These are phyloP conservation scores for Epinotia nisella DNA, from an alignment of 2,888 invertebrate genomes.

Conservation along the genomic window DNA sequence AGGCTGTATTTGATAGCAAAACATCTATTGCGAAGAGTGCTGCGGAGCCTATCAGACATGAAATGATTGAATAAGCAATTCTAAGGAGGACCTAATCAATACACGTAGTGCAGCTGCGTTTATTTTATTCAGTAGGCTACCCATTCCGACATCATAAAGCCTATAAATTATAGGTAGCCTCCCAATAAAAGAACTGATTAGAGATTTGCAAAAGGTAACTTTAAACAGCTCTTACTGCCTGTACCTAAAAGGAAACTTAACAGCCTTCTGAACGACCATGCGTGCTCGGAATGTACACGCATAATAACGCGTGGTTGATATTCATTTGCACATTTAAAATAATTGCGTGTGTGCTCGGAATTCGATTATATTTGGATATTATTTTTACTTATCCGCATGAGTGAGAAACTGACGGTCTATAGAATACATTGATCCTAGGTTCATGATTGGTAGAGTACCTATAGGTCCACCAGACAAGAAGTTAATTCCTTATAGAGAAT, in stretches of 20 bases:
- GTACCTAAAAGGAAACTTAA: slow-evolving; percentile 56
- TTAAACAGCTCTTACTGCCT: slow-evolving; percentile 49
- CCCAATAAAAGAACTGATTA: slow-evolving; percentile 12
- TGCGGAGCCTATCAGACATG: no score
- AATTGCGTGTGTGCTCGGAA: slow-evolving; percentile 6
- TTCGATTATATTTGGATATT: neutral
- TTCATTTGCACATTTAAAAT: slow-evolving; percentile 33
- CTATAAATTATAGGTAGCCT: neutral
- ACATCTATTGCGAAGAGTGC: no score
- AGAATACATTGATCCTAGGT: no score
- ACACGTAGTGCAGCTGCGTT: neutral
- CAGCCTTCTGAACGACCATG: slow-evolving; percentile 61
- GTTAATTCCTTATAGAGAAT: no score
- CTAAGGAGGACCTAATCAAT: no score
- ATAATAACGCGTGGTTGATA: slow-evolving; percentile 24
- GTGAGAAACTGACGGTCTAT: neutral
- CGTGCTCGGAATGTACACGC: slow-evolving; percentile 53
- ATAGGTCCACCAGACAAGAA: no score
- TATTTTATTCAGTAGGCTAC: neutral
- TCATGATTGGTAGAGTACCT: neutral
- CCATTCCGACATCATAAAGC: neutral
- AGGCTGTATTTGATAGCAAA: no score
- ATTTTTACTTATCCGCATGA: neutral
- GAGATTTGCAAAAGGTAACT: slow-evolving; percentile 11
- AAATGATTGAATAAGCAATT: no score